These are phyloP conservation scores for Streblospio benedicti DNA, from an alignment of 1,140 invertebrate species.

Conservation along the genomic window DNA sequence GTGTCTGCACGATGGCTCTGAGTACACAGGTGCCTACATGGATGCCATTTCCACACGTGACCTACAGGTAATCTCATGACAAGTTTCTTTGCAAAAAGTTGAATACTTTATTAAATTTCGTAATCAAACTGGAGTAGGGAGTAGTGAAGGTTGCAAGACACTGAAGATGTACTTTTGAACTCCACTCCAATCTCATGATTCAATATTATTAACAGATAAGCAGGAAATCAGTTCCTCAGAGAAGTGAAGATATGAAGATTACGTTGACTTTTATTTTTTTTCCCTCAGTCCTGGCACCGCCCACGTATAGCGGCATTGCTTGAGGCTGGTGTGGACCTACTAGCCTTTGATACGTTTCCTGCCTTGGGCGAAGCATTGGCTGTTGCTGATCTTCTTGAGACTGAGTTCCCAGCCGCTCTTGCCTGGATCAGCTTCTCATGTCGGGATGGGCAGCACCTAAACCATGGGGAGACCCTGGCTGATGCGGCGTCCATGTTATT, in stretches of 20 bases:
- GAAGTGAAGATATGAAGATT: too few species aligned
- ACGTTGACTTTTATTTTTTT: too few species aligned
- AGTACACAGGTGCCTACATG: conserved; percentile 77
- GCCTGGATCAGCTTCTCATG: conserved; percentile 81
- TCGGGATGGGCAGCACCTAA: conserved; percentile 24
- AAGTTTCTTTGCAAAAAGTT: too few species aligned
- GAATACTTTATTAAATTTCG: too few species aligned
- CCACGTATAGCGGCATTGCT: conserved; percentile 66
- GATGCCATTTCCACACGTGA: conserved; percentile 57
- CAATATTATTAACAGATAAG: too few species aligned
- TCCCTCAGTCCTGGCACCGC: too few species aligned
- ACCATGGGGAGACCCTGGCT: not conserved
- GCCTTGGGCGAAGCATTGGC: conserved; percentile 71
- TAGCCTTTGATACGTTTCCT: conserved; percentile 85
- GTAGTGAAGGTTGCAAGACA: too few species aligned
- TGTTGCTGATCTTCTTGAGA: conserved; percentile 61
- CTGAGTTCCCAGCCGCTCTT: conserved; percentile 59
- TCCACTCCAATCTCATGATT: too few species aligned
- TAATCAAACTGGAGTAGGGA: too few species aligned
- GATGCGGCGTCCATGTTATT: not conserved
- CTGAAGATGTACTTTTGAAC: too few species aligned
- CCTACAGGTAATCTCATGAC: conserved; percentile 3
- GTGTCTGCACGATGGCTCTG: conserved; percentile 74
- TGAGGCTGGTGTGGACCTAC: conserved; percentile 66
- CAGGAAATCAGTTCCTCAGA: too few species aligned